Evolutionary conservation across 2,113 vertebrate species (phyloP).

Genomic region (Carlito syrichta): DNA sequence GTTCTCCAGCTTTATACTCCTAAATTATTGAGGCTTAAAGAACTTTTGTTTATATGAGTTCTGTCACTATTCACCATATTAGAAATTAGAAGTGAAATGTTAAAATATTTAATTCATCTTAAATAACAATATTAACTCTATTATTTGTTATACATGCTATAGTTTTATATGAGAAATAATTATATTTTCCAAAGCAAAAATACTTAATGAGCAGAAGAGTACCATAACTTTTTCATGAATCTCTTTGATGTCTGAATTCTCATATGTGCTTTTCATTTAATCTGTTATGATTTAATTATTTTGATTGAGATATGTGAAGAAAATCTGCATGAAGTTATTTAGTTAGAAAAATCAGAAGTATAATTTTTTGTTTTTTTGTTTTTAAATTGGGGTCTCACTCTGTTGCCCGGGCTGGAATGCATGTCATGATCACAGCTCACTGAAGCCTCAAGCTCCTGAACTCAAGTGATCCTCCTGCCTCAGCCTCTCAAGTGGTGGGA

Average conservation of each 20-base stretch:
- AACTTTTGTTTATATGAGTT: background rate
- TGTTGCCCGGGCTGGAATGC: background rate
- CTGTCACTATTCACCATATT: background rate
- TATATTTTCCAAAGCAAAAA: background rate
- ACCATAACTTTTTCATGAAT: background rate
- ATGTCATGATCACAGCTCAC: background rate
- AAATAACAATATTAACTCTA: background rate
- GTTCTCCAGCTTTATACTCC: background rate
- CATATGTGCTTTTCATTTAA: background rate
- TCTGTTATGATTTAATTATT: background rate
- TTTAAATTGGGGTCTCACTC: background rate
- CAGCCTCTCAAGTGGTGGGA: background rate
- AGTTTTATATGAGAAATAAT: slow-evolving; percentile 17
- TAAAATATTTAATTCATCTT: background rate
- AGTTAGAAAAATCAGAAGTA: background rate
- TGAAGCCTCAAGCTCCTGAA: background rate
- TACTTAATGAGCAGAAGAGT: background rate
- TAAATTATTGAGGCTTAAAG: background rate
- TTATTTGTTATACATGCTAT: background rate
- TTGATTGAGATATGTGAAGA: background rate
- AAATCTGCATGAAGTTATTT: background rate
- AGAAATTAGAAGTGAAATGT: slow-evolving; percentile 9
- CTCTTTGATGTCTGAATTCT: background rate
- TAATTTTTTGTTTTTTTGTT: background rate
- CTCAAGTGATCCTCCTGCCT: background rate